Evolutionary conservation across 2,113 vertebrate genomes (phyloP).

Genomic region (Acrocephalus arundinaceus): DNA sequence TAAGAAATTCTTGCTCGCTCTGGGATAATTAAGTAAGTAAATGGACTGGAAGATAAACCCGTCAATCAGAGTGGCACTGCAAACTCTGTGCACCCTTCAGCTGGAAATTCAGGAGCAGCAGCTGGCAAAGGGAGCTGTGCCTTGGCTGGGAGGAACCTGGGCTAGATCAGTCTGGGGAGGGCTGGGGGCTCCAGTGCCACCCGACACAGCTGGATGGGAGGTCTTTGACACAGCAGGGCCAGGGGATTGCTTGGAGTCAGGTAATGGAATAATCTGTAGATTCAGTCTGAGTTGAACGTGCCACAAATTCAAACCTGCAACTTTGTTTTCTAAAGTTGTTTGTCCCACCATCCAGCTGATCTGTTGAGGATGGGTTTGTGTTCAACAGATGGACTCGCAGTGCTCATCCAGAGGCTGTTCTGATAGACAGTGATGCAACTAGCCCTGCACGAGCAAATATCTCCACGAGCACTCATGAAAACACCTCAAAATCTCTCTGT

Average conservation of each 20-base stretch:
- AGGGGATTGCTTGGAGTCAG: not conserved
- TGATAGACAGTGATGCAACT: not conserved
- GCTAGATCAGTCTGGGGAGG: fast-evolving
- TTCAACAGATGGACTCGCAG: not conserved
- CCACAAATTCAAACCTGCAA: not conserved
- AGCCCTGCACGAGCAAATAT: not conserved
- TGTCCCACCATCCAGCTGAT: not conserved
- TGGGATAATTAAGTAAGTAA: conserved; percentile 55
- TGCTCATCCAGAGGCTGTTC: not conserved
- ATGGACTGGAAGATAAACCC: conserved; percentile 47
- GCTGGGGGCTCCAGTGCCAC: not conserved
- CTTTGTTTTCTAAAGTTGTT: not conserved
- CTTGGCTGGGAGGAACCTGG: fast-evolving
- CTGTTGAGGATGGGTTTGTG: not conserved
- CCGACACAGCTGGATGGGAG: fast-evolving
- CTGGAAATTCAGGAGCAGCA: not conserved
- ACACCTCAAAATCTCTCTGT: not conserved
- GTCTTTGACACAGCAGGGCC: not conserved
- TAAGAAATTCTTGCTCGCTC: conserved; percentile 15
- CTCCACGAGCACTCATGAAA: not conserved
- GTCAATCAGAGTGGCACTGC: conserved; percentile 9
- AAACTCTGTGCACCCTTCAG: not conserved
- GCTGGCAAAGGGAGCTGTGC: not conserved
- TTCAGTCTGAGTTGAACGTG: fast-evolving
- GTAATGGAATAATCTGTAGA: not conserved